Evolutionary conservation across 23 tunicate genomes (phyloP), one percentile per base, ranked within the genome.

Genomic region (Trididemnum nubilum): DNA sequence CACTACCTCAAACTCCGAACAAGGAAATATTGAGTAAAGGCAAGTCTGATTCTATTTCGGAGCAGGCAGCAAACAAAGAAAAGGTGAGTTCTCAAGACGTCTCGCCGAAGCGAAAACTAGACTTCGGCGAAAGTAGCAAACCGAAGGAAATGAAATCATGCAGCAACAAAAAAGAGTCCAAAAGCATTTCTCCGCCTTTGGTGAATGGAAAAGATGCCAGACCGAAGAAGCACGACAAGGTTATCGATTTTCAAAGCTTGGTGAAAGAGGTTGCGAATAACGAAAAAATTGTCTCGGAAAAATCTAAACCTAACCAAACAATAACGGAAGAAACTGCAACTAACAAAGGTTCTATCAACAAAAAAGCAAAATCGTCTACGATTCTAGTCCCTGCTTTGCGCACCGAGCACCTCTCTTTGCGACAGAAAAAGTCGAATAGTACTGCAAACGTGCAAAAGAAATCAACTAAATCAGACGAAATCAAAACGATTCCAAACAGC

Each of bases 151-250:
- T n/a, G n/a, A n/a, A n/a, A n/a, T n/a, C n/a, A n/a, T n/a, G n/a
- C n/a, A 27, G 22, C 70, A 22, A 63, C 31, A 44, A 44, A 9
- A 44, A 44, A 44, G 54, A 61, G 18, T 26, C 26, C 4, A 40
- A 28, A 32, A 75, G 82, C 15, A 15, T 85, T 2, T 76, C 88
- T n/a, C 88, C 88, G 27, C 88, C 82, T 22, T 44, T 85, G 50
- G 67, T 76, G 1, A 64, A 69, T 22, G 40, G 35, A 33, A 18
- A 23, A 25, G 72, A 75, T 64, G 67, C 67, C 18, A 76, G 52
- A 23, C 18, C 67, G 4, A 33, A n/a, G 15, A 33, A n/a, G 22
- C 29, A 32, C 0, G 61, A 19, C 2, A 69, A 34, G 1, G 85
- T 81, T 1, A 40, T 81, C 22, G 85, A 81, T 69, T 81, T 81